phyloP scores from a whole-genome alignment of 2,797 vertebrate species.

The Aphelocoma californica region DNA sequence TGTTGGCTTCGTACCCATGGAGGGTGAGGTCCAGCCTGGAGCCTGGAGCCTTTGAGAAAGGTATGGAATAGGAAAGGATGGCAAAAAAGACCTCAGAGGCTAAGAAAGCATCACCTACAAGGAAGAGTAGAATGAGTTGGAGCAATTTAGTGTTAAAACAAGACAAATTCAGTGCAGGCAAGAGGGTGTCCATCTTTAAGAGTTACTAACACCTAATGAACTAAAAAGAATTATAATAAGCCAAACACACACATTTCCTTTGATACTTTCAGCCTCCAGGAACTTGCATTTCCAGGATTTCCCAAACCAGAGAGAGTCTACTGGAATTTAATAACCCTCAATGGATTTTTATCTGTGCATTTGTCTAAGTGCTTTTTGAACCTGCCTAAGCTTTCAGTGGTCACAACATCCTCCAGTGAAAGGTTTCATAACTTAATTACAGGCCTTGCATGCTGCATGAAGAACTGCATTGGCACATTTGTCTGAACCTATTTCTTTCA shows the following conservation, averaged over 20 bases:
- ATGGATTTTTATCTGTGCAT: not conserved
- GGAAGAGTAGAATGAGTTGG: not conserved
- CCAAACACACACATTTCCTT: not conserved
- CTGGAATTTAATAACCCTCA: not conserved
- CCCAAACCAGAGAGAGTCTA: not conserved
- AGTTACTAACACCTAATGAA: not conserved
- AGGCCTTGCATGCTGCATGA: not conserved
- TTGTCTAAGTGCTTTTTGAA: not conserved
- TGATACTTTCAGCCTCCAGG: not conserved
- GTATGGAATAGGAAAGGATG: not conserved
- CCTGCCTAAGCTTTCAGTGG: not conserved
- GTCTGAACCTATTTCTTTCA: not conserved
- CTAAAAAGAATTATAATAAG: not conserved
- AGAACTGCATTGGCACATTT: not conserved
- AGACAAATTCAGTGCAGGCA: not conserved
- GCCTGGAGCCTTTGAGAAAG: not conserved
- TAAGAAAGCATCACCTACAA: not conserved
- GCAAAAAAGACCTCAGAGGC: not conserved
- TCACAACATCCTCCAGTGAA: not conserved
- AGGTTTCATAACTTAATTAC: not conserved
- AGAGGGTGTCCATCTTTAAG: accelerated
- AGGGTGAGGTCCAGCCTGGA: not conserved
- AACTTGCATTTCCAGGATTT: not conserved
- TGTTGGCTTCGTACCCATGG: not conserved
- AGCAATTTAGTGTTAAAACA: not conserved